Percentiles rank a stretch among this genome's conserved stretches.
phyloP scores from a whole-genome alignment of 2,888 invertebrate genomes.

The Leucophenga montana region DNA sequence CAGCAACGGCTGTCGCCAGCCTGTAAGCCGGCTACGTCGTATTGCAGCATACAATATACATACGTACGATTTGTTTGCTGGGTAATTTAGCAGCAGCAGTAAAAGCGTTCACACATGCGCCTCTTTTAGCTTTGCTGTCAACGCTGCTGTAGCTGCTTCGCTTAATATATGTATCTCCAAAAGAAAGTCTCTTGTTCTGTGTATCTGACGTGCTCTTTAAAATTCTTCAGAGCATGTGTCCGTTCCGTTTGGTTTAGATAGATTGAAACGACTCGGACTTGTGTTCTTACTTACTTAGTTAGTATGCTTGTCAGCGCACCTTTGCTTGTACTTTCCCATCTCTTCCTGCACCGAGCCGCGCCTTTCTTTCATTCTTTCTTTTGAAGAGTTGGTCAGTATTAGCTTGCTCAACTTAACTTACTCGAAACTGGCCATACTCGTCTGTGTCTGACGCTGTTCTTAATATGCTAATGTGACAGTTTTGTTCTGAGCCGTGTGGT shows the following conservation, averaged over 20 bases:
- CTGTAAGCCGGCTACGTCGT: background rate
- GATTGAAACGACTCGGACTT: background rate
- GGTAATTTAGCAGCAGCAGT: slow-evolving; percentile 9
- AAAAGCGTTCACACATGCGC: slow-evolving; percentile 54
- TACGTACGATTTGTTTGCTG: slow-evolving; percentile 37
- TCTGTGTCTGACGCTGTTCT: slow-evolving; percentile 44
- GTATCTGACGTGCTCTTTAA: slow-evolving; percentile 11
- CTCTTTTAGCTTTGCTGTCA: background rate
- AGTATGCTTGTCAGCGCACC: slow-evolving; percentile 12
- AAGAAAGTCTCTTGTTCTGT: slow-evolving; percentile 26
- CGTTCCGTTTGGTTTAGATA: background rate
- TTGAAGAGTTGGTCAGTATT: background rate
- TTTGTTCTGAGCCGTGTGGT: slow-evolving; percentile 45
- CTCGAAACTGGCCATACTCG: slow-evolving; percentile 7
- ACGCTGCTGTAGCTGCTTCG: slow-evolving; percentile 12
- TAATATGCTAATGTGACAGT: slow-evolving; percentile 67
- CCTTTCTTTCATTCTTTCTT: background rate
- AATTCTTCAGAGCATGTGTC: slow-evolving; percentile 15
- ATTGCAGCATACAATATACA: background rate
- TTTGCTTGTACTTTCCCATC: background rate
- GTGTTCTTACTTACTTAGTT: background rate
- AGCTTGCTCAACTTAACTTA: background rate
- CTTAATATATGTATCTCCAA: background rate
- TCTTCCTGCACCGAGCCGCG: background rate
- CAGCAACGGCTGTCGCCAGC: slow-evolving; percentile 26